These are phyloP conservation scores for Cryptotermes secundus DNA, from an alignment of 1,140 invertebrate genomes.

Conservation along the genomic window DNA sequence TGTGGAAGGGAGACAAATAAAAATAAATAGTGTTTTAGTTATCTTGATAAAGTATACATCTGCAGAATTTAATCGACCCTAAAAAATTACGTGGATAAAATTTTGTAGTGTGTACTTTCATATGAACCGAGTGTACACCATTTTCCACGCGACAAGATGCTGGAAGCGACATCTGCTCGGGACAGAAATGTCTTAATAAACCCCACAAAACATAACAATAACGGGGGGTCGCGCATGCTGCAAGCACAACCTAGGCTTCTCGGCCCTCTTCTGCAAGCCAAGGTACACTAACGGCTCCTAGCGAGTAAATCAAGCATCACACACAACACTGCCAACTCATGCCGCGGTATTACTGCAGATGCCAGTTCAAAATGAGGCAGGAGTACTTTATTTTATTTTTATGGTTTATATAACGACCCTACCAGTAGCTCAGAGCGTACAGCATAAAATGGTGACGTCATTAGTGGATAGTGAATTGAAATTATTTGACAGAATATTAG, in stretches of 20 bases:
- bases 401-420: too few species aligned
- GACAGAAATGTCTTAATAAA: slow-evolving; percentile 35
- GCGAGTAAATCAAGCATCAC: not conserved
- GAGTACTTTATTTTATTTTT: too few species aligned
- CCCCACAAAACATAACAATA: slow-evolving; percentile 27
- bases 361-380: not conserved
- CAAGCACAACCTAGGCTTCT: not conserved
- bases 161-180: slow-evolving; percentile 31
- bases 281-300: not conserved
- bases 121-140: slow-evolving; percentile 26
- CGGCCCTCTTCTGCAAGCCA: not conserved
- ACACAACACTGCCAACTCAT: not conserved
- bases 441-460: too few species aligned
- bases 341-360: not conserved
- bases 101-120: slow-evolving; percentile 6
- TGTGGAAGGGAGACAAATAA: too few species aligned
- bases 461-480: too few species aligned
- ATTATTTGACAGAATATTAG: too few species aligned
- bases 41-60: too few species aligned
- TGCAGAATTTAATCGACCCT: too few species aligned
- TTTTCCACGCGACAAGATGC: slow-evolving; percentile 32
- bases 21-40: too few species aligned
- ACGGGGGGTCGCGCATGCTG: not conserved
- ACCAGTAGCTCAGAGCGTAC: too few species aligned
- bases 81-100: too few species aligned